Evolutionary conservation across 1,140 invertebrate species (phyloP).

Genomic region (Drosophila malerkotliana): DNA sequence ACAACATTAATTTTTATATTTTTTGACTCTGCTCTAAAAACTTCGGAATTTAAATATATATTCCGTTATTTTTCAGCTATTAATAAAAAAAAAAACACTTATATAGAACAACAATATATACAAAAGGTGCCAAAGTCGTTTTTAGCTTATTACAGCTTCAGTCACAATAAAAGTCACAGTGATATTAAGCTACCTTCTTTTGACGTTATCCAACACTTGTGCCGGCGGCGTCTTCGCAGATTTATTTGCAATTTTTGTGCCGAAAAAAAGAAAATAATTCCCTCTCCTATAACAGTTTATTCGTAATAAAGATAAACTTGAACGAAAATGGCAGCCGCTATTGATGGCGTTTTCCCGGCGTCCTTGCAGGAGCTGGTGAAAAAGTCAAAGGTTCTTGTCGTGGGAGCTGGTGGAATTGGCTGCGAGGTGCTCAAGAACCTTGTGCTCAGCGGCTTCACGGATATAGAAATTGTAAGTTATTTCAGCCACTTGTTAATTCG

Average conservation of each 20-base stretch:
- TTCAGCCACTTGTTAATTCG: background rate
- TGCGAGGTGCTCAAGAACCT: slow-evolving; percentile 99
- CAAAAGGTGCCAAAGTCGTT: too few relatives aligned
- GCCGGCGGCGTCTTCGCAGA: slow-evolving; percentile 57
- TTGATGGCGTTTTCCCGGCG: slow-evolving; percentile 87
- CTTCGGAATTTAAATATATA: too few relatives aligned
- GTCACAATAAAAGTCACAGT: background rate
- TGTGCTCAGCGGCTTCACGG: slow-evolving; percentile 95
- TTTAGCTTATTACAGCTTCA: background rate
- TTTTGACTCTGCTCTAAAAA: too few relatives aligned
- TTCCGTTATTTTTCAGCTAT: too few relatives aligned
- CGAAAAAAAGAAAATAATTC: background rate
- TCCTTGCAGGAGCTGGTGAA: slow-evolving; percentile 86
- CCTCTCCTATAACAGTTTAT: background rate
- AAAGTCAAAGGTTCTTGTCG: slow-evolving; percentile 90
- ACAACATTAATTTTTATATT: too few relatives aligned
- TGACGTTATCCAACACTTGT: slow-evolving; percentile 6
- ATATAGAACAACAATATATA: too few relatives aligned
- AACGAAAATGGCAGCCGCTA: slow-evolving; percentile 86
- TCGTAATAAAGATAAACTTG: background rate
- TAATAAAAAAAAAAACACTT: too few relatives aligned
- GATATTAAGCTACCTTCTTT: background rate
- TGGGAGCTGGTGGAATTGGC: slow-evolving; percentile 99
- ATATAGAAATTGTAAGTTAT: slow-evolving; percentile 96
- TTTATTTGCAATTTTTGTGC: slow-evolving; percentile 7